Evolutionary conservation across 2,797 vertebrate genomes (phyloP), one percentile per base, ranked within the genome.

Genomic region (Falco peregrinus): DNA sequence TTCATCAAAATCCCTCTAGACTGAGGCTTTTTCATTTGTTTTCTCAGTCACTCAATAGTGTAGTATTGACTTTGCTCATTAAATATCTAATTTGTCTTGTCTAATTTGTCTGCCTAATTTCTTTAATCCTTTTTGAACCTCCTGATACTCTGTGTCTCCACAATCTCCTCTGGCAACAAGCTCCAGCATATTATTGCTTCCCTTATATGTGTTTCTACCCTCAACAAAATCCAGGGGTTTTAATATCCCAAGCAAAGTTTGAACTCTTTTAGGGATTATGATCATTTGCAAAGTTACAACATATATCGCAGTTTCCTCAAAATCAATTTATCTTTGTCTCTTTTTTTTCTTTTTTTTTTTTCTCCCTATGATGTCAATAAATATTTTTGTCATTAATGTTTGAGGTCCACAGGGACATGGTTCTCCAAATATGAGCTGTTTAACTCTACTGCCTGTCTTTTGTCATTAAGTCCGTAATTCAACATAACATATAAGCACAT

Each of bases 61-160:
- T 33, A 59, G 74, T 92, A 93, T 96, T 92, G 93, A 96, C 78
- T 96, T 95, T 76, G 21, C 25, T 84, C 59, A 76, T 87, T 92
- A 96, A 79, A 67, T 70, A 67, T 92, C 81, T 93, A 93, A 90
- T 96, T 95, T 96, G 84, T 92, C 93, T 94, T 2, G 0, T 96
- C 70, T 94, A 90, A 93, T 96, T 96, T 95, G 80, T 92, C 92
- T 92, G 39, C 16, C 48, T 90, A 93, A 93, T 94, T 94, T 94
- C 33, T 93, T 28, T 93, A 95, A 88, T 94, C 51, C 60, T 87
- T 95, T 93, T 70, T 67, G 59, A 94, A 90, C 56, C 77, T 84
- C 67, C 59, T 95, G 77, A 26, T 84, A 45, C 19, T 56, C 26
- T 26, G 3, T 31, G 48, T 39, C 74, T 90, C 35, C 37, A 75